Evolutionary conservation across 1,140 invertebrate species (phyloP), one percentile per base, ranked within the genome.

Genomic region (Plutomurus gul): DNA sequence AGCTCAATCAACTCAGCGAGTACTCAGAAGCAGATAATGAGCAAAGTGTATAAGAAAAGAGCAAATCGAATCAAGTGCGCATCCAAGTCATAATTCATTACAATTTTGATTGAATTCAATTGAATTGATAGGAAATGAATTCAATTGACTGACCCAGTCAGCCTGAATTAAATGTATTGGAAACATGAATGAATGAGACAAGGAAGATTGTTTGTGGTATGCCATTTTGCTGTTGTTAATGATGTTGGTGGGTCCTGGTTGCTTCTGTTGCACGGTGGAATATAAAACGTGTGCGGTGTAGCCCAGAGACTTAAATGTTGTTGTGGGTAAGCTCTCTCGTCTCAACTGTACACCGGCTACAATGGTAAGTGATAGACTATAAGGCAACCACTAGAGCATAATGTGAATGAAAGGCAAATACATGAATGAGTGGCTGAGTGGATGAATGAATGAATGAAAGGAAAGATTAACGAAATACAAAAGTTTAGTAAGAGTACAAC

Each of bases 21-120:
- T 65, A 65, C 56, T 65, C 56, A 33, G 56, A 65, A 65, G 25
- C 56, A 33, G 30, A 65, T 30, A 65, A 33, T 30, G 51, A 33
- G 56, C 27, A n/a, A 65, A 2, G 11, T n/a, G n/a, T n/a, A n/a
- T 3, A 65, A 27, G 36, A 65, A 65, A 27, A 65, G 56, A 65
- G 56, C 56, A 65, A 65, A 65, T 65, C 30, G 13, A 65, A 65
- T 65, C 30, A 65, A 65, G 36, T 27, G 27, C 56, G 25, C 27
- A 65, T 65, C 56, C 56, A 65, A 65, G 25, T 65, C 56, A 65
- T 30, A 60, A 65, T 65, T 33, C 56, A 65, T 65, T 65, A 65
- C 27, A 33, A 33, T n/a, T 65, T 33, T 65, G 27, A 65, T 65
- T 65, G 25, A 65, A 65, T 33, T 65, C n/a, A 65, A 65, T 30